Base-by-base conservation (phyloP, 2,797 vertebrate species). In the Sciaenops ocellatus region DNA sequence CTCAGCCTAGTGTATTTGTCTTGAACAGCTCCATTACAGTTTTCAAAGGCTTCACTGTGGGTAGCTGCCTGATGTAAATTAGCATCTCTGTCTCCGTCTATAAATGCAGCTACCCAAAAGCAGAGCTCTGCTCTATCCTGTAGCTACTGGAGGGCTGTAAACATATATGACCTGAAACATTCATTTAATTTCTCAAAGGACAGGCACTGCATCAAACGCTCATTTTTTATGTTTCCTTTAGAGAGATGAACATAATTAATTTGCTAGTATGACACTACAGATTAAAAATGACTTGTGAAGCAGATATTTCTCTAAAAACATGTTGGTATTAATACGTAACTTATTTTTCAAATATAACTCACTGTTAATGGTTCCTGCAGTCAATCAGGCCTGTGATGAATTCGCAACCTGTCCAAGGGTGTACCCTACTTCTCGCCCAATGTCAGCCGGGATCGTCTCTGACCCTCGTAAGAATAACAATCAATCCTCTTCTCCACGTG, bases 11-110 rank as follows among this genome's bases (percentile, higher is more conserved):
- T 76, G 52, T 69, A 80, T 84, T 80, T 79, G 76, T 72, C 60
- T 80, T 63, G 55, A 87, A 75, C 69, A 57, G 75, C 73, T 78
- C 76, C 84, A 68, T 73, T 76, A 65, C 72, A 18, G 47, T 12
- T 78, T 68, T 75, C 64, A 85, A 61, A 83, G 69, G 75, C 71
- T 56, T 82, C 61, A 11, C 69, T 47, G 62, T 75, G 54, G 78
- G 62, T 56, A 44, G 51, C 30, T 48, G 70, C 77, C 82, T 79
- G 62, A 63, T 83, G 59, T 71, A 79, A 90, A 87, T 76, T 59
- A 68, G 61, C 9, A 61, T 70, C 79, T 85, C 69, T 16, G 68
- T 79, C 77, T 46, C 61, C 38, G 61, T 74, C 82, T 85, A 79
- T 85, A 70, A 81, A 82, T 59, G 52, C 62, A 80, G 17, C 65